Percentiles rank a stretch among this genome's conserved stretches.
Conservation (phyloP, 2,113 vertebrate species). For the Lethenteron camtschaticum region DNA sequence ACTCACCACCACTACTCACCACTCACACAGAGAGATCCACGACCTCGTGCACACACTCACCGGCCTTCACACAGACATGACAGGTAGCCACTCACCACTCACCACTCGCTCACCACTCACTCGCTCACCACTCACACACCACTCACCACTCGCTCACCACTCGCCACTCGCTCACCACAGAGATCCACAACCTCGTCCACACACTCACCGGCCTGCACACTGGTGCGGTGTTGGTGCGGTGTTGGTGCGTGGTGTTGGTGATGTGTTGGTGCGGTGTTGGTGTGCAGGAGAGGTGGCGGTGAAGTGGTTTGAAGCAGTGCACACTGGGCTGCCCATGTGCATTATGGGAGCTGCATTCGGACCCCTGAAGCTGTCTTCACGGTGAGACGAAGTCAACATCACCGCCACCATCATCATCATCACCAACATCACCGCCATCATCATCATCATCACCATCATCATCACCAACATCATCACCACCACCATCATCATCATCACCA, state of each 20-base stretch:
- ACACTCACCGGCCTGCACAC: too few species aligned
- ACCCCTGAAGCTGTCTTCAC: constrained; percentile 38
- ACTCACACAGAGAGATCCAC: too few species aligned
- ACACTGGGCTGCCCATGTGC: constrained; percentile 85
- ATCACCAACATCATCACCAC: too few species aligned
- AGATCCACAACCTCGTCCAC: too few species aligned
- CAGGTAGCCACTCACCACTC: not conserved
- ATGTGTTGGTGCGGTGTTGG: not conserved
- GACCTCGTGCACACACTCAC: not conserved
- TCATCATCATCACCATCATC: too few species aligned
- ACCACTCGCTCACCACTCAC: not conserved
- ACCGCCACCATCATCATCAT: too few species aligned
- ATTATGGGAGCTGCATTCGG: constrained; percentile 56
- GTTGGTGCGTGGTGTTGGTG: not conserved
- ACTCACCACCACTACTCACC: not conserved
- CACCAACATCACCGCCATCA: too few species aligned
- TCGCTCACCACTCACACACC: too few species aligned
- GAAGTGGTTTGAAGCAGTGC: constrained; percentile 78
- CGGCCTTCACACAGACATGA: not conserved
- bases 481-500: too few species aligned
- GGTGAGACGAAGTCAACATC: constrained; percentile 21
- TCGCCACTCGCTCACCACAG: too few species aligned
- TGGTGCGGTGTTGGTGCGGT: too few species aligned
- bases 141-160: too few species aligned
- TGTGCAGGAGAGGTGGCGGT: constrained; percentile 62